Conservation (phyloP, 2,113 vertebrate species). For the Colaptes auratus region DNA sequence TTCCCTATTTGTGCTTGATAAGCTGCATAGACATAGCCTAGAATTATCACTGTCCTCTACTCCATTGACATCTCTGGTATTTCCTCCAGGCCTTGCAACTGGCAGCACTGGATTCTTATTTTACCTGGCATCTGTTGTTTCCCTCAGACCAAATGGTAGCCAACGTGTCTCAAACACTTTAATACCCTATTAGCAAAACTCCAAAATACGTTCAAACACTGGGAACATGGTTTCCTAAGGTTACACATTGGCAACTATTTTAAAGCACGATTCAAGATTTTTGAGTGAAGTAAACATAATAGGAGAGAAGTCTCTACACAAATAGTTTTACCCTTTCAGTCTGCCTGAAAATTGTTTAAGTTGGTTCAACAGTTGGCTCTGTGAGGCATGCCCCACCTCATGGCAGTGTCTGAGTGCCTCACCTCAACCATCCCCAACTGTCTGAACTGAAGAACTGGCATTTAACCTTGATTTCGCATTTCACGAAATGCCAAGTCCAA, state of each 20-base stretch:
- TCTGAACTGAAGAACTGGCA: not conserved
- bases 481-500: constrained; percentile 17
- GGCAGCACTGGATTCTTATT: constrained; percentile 67
- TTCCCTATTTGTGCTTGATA: constrained; percentile 58
- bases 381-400: not conserved
- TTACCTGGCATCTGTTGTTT: constrained; percentile 71
- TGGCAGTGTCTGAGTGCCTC: not conserved
- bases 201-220: constrained; percentile 35
- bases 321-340: not conserved
- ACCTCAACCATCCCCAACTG: not conserved
- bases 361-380: not conserved
- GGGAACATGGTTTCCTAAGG: constrained; percentile 46
- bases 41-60: constrained; percentile 61
- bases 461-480: constrained; percentile 39
- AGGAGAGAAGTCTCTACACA: not conserved
- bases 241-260: constrained; percentile 36
- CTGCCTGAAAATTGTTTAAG: not conserved
- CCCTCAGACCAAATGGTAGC: constrained; percentile 66
- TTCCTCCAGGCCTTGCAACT: constrained; percentile 61
- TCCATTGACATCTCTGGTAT: constrained; percentile 61
- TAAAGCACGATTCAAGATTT: constrained; percentile 12
- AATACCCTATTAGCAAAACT: constrained; percentile 59
- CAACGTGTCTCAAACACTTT: constrained; percentile 52
- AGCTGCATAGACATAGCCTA: constrained; percentile 52
- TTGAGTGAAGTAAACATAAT: not conserved